Percentiles rank a stretch among this genome's conserved stretches.
Conservation (phyloP, 1,140 invertebrate genomes). For the Druon quercuslanigerum region DNA sequence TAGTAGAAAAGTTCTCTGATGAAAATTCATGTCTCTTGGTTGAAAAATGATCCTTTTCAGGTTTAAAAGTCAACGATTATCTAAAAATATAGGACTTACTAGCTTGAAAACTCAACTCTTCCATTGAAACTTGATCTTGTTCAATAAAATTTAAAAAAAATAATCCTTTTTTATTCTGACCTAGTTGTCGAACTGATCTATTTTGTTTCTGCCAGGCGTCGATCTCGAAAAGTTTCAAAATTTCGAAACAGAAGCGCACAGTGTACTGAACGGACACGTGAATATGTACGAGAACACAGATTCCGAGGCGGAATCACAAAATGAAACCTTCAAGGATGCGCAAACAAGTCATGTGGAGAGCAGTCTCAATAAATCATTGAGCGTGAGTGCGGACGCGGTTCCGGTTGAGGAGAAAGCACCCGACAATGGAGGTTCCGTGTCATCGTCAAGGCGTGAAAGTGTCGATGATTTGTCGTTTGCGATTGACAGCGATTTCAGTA, state of each 20-base stretch:
- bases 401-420: constrained; percentile 35
- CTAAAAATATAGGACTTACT: no score
- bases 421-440: constrained; percentile 15
- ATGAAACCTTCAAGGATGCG: constrained; percentile 52
- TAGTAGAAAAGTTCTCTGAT: no score
- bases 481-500: constrained; percentile 66
- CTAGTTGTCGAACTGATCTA: no score
- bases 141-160: no score
- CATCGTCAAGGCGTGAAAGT: constrained; percentile 35
- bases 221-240: constrained; percentile 72
- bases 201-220: constrained; percentile 49
- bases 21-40: no score
- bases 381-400: constrained; percentile 35
- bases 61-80: no score
- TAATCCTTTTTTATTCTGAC: no score
- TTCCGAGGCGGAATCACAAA: constrained; percentile 63
- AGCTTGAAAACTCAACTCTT: no score
- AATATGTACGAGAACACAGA: constrained; percentile 34
- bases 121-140: no score
- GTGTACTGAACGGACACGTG: constrained; percentile 67
- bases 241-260: constrained; percentile 66
- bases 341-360: neutral
- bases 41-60: no score
- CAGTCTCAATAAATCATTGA: neutral
- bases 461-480: constrained; percentile 67